Percentiles rank a stretch among this genome's conserved stretches.
Evolutionary conservation across 2,797 vertebrate genomes (phyloP).

Genomic region (Chiloscyllium punctatum): DNA sequence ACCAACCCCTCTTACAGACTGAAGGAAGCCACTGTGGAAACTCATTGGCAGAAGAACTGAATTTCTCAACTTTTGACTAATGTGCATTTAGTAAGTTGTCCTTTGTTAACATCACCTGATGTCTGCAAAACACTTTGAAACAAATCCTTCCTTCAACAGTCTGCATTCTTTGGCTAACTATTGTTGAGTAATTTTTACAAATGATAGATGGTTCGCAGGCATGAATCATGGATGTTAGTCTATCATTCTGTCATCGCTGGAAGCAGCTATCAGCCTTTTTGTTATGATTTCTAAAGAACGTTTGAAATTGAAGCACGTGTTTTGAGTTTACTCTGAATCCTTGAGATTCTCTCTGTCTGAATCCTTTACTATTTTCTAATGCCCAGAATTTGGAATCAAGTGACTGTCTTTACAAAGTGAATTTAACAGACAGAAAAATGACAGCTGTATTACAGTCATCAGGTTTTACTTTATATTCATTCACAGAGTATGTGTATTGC

Average conservation of each 20-base stretch:
- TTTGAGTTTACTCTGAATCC: conserved; percentile 3
- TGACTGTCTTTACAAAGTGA: background rate
- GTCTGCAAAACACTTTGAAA: background rate
- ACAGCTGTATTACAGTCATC: background rate
- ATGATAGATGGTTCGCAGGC: background rate
- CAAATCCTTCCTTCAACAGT: background rate
- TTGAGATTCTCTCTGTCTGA: background rate
- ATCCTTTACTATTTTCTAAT: background rate
- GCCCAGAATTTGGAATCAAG: background rate
- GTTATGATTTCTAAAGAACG: background rate
- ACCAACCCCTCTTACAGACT: background rate
- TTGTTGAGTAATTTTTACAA: background rate
- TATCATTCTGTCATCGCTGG: conserved; percentile 2
- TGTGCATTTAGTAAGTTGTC: background rate
- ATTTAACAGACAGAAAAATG: background rate
- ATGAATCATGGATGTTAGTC: background rate
- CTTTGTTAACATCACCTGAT: conserved; percentile 13
- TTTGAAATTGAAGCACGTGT: background rate
- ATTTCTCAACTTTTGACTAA: background rate
- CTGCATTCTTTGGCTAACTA: background rate
- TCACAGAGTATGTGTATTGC: no score
- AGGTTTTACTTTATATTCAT: no score
- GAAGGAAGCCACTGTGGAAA: background rate
- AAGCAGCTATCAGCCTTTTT: background rate
- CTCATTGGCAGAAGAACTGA: background rate